A percentile compares a stretch with the other conserved stretches of the same genome.
Conservation (phyloP, 1,140 invertebrate genomes). For the Caenorhabditis remanei region DNA sequence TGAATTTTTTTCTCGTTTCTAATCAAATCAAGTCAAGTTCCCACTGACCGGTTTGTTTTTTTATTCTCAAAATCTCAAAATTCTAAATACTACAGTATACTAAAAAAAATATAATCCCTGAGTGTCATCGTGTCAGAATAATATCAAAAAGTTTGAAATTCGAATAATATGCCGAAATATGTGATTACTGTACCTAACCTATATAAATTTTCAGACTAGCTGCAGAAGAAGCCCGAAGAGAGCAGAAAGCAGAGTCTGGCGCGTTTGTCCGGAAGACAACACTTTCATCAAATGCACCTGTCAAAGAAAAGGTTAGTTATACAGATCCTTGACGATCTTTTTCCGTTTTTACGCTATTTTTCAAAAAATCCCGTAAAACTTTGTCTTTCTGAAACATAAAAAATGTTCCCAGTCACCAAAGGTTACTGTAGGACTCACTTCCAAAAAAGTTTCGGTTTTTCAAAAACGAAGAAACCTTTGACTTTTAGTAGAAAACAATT, state of each 20-base stretch:
- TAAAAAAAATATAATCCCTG: neutral
- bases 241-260: conserved; percentile 71
- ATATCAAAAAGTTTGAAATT: neutral
- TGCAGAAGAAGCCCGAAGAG: conserved; percentile 77
- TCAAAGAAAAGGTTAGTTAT: conserved; percentile 75
- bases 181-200: neutral
- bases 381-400: no score
- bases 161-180: neutral
- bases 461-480: neutral
- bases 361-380: neutral
- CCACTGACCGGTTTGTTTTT: neutral
- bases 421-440: no score
- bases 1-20: neutral
- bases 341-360: conserved; percentile 1
- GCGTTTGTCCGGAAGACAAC: conserved; percentile 61
- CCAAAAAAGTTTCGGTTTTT: no score
- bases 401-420: no score
- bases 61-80: neutral
- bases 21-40: neutral
- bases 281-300: conserved; percentile 62
- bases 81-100: no score
- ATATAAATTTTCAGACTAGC: conserved; percentile 68
- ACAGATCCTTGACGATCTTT: conserved; percentile 39
- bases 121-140: neutral
- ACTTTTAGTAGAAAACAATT: neutral